phyloP scores from a whole-genome alignment of 2,797 vertebrate genomes.

The Trachurus trachurus region DNA sequence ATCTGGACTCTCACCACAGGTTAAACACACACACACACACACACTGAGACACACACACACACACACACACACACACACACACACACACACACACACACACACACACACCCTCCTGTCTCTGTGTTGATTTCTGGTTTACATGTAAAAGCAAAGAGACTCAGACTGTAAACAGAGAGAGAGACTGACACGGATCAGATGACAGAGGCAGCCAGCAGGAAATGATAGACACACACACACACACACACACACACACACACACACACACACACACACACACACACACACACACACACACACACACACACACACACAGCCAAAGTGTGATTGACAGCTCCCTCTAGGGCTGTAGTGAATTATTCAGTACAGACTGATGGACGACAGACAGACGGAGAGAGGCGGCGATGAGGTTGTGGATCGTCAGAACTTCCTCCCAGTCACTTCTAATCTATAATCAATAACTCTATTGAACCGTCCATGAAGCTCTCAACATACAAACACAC shows the following conservation, averaged over 20 bases:
- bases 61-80: too few species aligned
- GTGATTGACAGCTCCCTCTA: slow-evolving; percentile 79
- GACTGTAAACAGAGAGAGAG: slow-evolving; percentile 17
- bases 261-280: slow-evolving; percentile 26
- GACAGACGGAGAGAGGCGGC: slow-evolving; percentile 38
- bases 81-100: not conserved
- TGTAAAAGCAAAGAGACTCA: not conserved
- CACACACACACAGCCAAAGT: slow-evolving; percentile 37
- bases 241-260: slow-evolving; percentile 25
- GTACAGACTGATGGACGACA: slow-evolving; percentile 54
- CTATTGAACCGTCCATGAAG: too few species aligned
- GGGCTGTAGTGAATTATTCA: slow-evolving; percentile 77
- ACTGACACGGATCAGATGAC: slow-evolving; percentile 47
- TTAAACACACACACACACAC: too few species aligned
- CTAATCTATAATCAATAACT: too few species aligned
- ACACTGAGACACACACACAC: too few species aligned
- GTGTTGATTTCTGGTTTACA: slow-evolving; percentile 12
- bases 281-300: slow-evolving; percentile 13
- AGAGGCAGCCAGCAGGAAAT: slow-evolving; percentile 44
- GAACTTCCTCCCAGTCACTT: too few species aligned
- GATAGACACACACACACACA: slow-evolving; percentile 29
- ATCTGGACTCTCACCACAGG: not conserved
- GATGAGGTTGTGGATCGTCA: too few species aligned
- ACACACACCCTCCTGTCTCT: too few species aligned
- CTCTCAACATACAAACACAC: too few species aligned